Percentiles rank a stretch among this genome's conserved stretches.
phyloP scores from a whole-genome alignment of 2,888 invertebrate species.

The Leptura quadrifasciata region DNA sequence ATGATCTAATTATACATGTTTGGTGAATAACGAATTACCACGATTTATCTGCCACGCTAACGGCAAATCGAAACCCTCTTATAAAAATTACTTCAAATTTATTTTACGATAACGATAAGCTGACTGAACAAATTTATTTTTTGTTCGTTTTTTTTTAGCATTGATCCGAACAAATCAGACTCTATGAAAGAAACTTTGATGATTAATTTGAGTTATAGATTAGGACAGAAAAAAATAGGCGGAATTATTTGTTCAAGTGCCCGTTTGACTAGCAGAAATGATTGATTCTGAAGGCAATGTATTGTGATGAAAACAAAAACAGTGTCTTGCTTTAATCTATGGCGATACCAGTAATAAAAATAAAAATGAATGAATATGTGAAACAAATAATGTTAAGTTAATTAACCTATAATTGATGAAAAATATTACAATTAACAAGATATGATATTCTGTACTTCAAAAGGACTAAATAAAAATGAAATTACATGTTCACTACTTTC shows the following conservation, averaged over 20 bases:
- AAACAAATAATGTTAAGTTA: no score
- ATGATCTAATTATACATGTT: conserved; percentile 60
- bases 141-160: conserved; percentile 16
- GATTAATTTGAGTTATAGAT: conserved; percentile 23
- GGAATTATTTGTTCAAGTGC: neutral
- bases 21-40: conserved; percentile 53
- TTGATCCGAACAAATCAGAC: conserved; percentile 11
- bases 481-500: no score
- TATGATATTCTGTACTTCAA: no score
- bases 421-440: no score
- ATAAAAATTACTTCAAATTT: conserved; percentile 63
- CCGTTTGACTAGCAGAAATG: neutral
- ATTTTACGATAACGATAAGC: conserved; percentile 57
- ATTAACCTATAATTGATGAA: no score
- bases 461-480: no score
- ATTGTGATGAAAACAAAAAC: no score
- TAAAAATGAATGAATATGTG: no score
- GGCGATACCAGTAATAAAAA: no score
- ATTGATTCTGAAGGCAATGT: no score
- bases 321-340: no score
- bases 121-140: conserved; percentile 39
- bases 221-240: neutral
- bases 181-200: conserved; percentile 1
- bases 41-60: conserved; percentile 60
- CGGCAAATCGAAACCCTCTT: conserved; percentile 60